These are phyloP conservation scores for Drosophila aldrichi DNA, from an alignment of 2,888 invertebrate genomes.

Conservation along the genomic window DNA sequence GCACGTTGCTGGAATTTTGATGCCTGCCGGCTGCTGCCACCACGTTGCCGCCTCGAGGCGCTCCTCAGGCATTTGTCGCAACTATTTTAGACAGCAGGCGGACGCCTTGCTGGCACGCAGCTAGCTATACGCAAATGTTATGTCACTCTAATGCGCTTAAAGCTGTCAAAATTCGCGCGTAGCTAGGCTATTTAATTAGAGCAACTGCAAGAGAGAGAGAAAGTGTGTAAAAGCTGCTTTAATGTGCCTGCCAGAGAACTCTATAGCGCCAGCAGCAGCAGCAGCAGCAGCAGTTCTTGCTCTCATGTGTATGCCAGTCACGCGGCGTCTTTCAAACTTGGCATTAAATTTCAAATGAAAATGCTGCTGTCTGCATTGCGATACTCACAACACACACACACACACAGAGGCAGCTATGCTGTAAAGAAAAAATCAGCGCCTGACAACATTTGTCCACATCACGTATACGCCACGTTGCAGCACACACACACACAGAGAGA, in stretches of 20 bases:
- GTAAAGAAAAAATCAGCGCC: constrained; percentile 62
- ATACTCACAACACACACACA: constrained; percentile 52
- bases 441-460: constrained; percentile 68
- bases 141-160: constrained; percentile 52
- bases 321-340: constrained; percentile 73
- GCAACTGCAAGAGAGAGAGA: not conserved
- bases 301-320: constrained; percentile 65
- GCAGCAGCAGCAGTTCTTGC: not conserved
- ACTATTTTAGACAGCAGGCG: constrained; percentile 67
- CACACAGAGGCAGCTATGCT: not conserved
- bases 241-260: constrained; percentile 37
- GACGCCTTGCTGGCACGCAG: constrained; percentile 35
- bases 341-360: constrained; percentile 81
- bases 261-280: constrained; percentile 6
- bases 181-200: constrained; percentile 64
- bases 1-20: constrained; percentile 56
- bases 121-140: constrained; percentile 15
- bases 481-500: constrained; percentile 29
- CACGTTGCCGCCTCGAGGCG: constrained; percentile 30
- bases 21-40: constrained; percentile 5
- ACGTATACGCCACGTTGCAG: constrained; percentile 74
- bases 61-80: constrained; percentile 47
- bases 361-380: constrained; percentile 78
- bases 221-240: constrained; percentile 47
- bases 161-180: constrained; percentile 71